A percentile compares a stretch with the other conserved stretches of the same genome.
Conservation (phyloP, 2,113 vertebrate species). For the Dascyllus trimaculatus region DNA sequence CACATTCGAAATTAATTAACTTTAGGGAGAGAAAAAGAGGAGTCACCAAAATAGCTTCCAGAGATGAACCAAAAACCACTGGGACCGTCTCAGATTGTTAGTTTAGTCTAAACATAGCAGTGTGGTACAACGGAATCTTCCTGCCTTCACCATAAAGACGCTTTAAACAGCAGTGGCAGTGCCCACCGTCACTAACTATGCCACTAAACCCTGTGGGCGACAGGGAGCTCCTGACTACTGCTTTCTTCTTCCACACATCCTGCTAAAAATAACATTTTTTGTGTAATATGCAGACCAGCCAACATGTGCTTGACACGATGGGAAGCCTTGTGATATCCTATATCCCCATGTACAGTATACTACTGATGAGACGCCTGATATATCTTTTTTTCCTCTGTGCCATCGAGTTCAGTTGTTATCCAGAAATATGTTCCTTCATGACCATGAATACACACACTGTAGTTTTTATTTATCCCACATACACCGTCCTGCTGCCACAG, state of each 20-base stretch:
- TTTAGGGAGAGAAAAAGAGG: constrained; percentile 5
- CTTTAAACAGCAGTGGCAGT: constrained; percentile 35
- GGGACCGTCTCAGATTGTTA: constrained; percentile 36
- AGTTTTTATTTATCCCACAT: too few species aligned
- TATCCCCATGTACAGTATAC: too few species aligned
- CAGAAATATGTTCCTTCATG: too few species aligned
- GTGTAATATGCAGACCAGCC: too few species aligned
- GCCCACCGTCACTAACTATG: constrained; percentile 18
- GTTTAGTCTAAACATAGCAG: constrained; percentile 62
- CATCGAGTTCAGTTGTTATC: too few species aligned
- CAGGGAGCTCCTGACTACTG: neutral
- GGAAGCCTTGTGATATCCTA: too few species aligned
- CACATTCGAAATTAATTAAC: constrained; percentile 39
- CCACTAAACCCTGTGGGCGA: constrained; percentile 6
- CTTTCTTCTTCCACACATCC: constrained; percentile 7
- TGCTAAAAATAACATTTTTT: neutral
- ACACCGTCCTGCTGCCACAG: too few species aligned
- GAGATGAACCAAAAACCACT: constrained; percentile 42
- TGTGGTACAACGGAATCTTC: constrained; percentile 48
- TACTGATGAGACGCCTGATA: too few species aligned
- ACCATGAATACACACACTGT: too few species aligned
- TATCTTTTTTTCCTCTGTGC: too few species aligned
- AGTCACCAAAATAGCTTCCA: constrained; percentile 59
- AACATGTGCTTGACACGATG: too few species aligned
- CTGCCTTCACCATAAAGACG: constrained; percentile 51